Evolutionary conservation across 2,113 vertebrate genomes (phyloP).

Genomic region (Amblyopsis rosae): DNA sequence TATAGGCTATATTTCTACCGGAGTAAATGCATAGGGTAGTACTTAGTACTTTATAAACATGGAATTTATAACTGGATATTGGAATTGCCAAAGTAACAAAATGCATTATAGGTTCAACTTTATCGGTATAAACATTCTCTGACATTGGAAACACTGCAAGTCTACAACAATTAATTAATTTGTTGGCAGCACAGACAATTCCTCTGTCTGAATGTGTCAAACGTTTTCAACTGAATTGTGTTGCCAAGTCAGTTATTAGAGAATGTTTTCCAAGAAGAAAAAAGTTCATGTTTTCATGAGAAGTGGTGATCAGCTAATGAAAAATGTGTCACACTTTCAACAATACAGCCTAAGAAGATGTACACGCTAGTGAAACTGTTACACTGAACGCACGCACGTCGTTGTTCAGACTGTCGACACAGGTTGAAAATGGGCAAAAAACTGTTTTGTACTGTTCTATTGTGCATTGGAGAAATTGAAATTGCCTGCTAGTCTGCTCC

Average conservation of each 20-base stretch:
- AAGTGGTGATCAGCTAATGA: slow-evolving; percentile 45
- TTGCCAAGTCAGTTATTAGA: slow-evolving; percentile 44
- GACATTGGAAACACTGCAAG: slow-evolving; percentile 31
- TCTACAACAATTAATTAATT: slow-evolving; percentile 37
- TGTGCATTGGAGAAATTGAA: slow-evolving; percentile 15
- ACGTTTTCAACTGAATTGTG: slow-evolving; percentile 23
- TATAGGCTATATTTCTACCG: too few relatives aligned
- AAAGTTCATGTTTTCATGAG: slow-evolving; percentile 34
- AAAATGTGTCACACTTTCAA: slow-evolving; percentile 24
- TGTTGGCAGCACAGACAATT: slow-evolving; percentile 11
- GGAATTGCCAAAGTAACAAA: too few relatives aligned
- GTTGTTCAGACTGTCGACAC: slow-evolving; percentile 18
- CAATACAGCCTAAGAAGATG: slow-evolving; percentile 29
- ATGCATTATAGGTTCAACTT: too few relatives aligned
- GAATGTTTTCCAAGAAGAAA: slow-evolving; percentile 40
- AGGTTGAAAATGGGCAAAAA: not conserved
- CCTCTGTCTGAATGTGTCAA: slow-evolving; percentile 49
- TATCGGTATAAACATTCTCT: not conserved
- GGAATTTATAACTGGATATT: too few relatives aligned
- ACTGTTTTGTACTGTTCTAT: not conserved
- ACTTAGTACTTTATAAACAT: too few relatives aligned
- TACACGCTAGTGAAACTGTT: slow-evolving; percentile 36
- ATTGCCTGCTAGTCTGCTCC: slow-evolving; percentile 41
- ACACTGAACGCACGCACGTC: slow-evolving; percentile 19
- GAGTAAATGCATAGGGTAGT: too few relatives aligned